Conservation (phyloP, 2,113 vertebrate species). For the Theristicus caerulescens region DNA sequence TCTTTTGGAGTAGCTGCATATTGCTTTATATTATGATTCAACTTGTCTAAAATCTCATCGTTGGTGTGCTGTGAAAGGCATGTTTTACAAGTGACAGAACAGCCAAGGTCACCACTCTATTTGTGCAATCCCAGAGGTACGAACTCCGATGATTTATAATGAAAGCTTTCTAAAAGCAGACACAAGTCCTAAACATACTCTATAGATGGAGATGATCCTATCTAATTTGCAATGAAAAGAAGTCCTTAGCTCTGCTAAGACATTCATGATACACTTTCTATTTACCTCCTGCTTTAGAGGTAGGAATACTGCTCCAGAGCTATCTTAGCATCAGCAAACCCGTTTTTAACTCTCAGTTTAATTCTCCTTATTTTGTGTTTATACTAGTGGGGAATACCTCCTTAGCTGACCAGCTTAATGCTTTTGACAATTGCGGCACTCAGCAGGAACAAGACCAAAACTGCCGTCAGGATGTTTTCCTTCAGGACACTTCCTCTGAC, state of each 20-base stretch:
- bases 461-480: background rate
- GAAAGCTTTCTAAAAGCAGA: background rate
- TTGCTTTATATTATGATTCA: background rate
- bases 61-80: background rate
- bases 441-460: background rate
- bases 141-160: background rate
- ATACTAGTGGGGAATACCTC: background rate
- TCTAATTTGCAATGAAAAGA: background rate
- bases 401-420: background rate
- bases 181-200: background rate
- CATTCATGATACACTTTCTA: background rate
- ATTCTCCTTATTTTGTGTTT: background rate
- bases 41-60: background rate
- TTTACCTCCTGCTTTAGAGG: background rate
- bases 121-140: background rate
- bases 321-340: background rate
- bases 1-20: background rate
- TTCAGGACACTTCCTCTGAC: background rate
- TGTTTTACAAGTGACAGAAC: background rate
- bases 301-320: background rate
- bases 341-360: background rate
- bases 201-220: background rate
- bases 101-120: background rate
- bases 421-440: rapidly evolving
- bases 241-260: background rate